Conservation (phyloP, 37 sponge, comb jelly and placozoan species). For the Corticium candelabrum region DNA sequence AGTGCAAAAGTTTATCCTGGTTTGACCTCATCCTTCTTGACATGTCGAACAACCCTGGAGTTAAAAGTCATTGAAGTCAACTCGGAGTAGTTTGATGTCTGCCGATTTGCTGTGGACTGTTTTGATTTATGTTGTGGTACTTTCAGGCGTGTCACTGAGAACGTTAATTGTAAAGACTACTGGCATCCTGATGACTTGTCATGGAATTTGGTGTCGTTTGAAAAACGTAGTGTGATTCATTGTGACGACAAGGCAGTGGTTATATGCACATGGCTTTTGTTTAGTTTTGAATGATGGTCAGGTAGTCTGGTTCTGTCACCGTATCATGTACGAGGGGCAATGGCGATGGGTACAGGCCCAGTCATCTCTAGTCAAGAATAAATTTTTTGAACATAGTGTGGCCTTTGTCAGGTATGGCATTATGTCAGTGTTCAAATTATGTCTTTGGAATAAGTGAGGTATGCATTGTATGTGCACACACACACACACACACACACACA, state of each 20-base stretch:
- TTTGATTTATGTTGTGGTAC: neutral
- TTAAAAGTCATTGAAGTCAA: neutral
- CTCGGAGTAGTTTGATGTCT: neutral
- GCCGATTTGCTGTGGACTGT: neutral
- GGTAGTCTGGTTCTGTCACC: neutral
- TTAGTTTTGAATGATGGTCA: neutral
- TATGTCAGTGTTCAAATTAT: neutral
- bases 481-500: no score
- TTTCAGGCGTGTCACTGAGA: neutral
- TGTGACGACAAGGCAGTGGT: neutral
- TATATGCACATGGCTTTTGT: neutral
- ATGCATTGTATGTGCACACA: no score
- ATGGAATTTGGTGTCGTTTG: neutral
- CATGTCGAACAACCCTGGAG: neutral
- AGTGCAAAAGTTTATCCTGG: neutral
- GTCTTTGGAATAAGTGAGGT: no score
- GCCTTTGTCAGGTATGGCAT: neutral
- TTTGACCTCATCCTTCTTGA: neutral
- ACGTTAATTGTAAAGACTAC: neutral
- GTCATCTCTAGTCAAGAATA: neutral
- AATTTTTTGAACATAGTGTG: neutral
- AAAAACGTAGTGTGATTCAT: neutral
- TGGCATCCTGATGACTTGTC: neutral
- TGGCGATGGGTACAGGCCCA: neutral
- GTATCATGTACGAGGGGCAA: conserved; percentile 1